Evolutionary conservation across 2,113 vertebrate genomes (phyloP).

Genomic region (Onychorhynchus coronatus): DNA sequence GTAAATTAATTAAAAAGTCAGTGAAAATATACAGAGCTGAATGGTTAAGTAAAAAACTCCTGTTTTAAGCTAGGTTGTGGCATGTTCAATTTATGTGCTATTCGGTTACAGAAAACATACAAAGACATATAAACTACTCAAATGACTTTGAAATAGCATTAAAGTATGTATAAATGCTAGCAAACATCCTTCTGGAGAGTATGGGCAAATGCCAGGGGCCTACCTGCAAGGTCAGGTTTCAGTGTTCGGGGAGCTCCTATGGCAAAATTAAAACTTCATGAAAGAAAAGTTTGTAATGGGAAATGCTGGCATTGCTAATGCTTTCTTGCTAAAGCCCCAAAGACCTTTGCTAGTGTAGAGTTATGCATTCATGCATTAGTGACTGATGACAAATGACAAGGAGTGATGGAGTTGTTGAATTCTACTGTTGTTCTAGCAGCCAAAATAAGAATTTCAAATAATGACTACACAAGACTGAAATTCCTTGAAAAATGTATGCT

Average conservation of each 20-base stretch:
- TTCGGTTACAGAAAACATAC: not conserved
- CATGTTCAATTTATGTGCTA: not conserved
- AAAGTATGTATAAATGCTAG: not conserved
- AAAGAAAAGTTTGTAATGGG: slow-evolving; percentile 59
- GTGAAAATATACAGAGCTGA: not conserved
- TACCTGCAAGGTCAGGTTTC: slow-evolving; percentile 52
- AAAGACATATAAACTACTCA: not conserved
- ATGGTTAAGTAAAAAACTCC: too few species aligned
- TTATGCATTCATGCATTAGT: slow-evolving; percentile 50
- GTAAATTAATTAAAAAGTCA: not conserved
- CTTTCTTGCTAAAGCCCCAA: slow-evolving; percentile 1
- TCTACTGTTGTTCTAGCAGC: slow-evolving; percentile 27
- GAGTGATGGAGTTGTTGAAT: slow-evolving; percentile 18
- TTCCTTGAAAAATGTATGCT: not conserved
- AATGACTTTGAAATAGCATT: not conserved
- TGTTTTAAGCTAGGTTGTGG: not conserved
- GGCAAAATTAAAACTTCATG: slow-evolving; percentile 56
- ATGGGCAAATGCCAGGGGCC: not conserved
- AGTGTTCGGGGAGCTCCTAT: slow-evolving; percentile 3
- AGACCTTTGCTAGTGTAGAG: slow-evolving; percentile 23
- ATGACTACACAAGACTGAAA: not conserved
- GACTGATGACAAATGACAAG: slow-evolving; percentile 37
- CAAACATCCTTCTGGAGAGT: not conserved
- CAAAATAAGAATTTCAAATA: slow-evolving; percentile 40
- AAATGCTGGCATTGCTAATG: slow-evolving; percentile 48